Conservation (phyloP, 1,140 invertebrate species). For the Phthorimaea operculella region DNA sequence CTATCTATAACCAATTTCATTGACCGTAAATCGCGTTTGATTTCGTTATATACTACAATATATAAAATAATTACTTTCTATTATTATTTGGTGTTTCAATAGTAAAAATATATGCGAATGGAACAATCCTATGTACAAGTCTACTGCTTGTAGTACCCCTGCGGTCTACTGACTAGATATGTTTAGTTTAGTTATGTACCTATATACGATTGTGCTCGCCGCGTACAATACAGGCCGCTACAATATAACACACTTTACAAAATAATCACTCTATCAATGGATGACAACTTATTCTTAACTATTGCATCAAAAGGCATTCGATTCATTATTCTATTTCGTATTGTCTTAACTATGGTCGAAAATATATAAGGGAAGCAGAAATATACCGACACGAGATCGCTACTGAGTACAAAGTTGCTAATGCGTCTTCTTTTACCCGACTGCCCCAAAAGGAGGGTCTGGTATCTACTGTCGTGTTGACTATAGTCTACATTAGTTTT, state of each 20-base stretch:
- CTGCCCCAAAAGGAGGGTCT: too few species aligned
- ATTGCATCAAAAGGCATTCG: constrained; percentile 63
- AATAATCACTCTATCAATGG: constrained; percentile 55
- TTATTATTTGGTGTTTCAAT: background rate
- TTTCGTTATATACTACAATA: too few species aligned
- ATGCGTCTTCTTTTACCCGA: background rate
- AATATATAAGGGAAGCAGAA: constrained; percentile 28
- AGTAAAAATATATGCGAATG: constrained; percentile 58
- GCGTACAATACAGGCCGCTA: constrained; percentile 40
- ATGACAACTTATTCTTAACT: constrained; percentile 52
- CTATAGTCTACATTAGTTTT: too few species aligned
- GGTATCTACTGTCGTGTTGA: too few species aligned
- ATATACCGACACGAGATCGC: background rate
- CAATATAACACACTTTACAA: constrained; percentile 41
- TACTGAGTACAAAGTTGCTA: background rate
- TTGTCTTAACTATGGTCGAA: constrained; percentile 66
- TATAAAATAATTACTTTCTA: too few species aligned
- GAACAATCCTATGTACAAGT: constrained; percentile 49
- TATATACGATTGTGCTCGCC: constrained; percentile 41
- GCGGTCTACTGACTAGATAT: constrained; percentile 65
- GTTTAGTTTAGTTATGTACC: constrained; percentile 31
- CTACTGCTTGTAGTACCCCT: constrained; percentile 8
- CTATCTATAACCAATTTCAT: too few species aligned
- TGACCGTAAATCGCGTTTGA: too few species aligned
- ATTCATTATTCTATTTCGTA: constrained; percentile 57